phyloP scores from a whole-genome alignment of 2,888 invertebrate genomes.

The Bimastos eiseni region DNA sequence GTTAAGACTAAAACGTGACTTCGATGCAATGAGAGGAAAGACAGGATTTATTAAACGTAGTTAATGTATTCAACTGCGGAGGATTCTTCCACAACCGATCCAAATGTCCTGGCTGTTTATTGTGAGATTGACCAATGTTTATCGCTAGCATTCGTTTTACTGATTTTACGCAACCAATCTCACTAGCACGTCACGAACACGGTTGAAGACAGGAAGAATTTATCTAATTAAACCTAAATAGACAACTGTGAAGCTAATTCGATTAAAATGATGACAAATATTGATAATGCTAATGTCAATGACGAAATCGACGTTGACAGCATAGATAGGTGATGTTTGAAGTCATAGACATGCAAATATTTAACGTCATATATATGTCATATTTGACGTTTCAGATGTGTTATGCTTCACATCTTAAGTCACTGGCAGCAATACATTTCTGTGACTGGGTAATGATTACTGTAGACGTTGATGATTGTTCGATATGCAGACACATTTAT shows the following conservation, averaged over 20 bases:
- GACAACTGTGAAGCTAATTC: background rate
- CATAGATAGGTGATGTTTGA: background rate
- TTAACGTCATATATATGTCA: too few relatives aligned
- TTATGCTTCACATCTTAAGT: background rate
- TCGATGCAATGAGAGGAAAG: background rate
- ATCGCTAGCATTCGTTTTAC: background rate
- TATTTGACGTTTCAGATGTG: background rate
- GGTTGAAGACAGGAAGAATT: background rate
- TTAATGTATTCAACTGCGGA: background rate
- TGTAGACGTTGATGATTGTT: background rate
- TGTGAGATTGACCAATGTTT: background rate
- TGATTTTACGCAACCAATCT: too few relatives aligned
- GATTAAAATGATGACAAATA: background rate
- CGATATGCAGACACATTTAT: background rate
- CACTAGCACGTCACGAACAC: too few relatives aligned
- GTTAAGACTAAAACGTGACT: background rate
- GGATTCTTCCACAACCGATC: too few relatives aligned
- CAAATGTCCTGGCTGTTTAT: background rate
- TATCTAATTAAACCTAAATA: background rate
- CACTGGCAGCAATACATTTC: background rate
- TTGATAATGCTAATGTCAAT: conserved; percentile 18
- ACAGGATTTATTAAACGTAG: background rate
- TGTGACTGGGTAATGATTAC: background rate
- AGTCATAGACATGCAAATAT: too few relatives aligned
- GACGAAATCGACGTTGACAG: conserved; percentile 27